Evolutionary conservation across 2,888 invertebrate species (phyloP), one percentile per base, ranked within the genome.

Genomic region (Aricia artaxerxes): DNA sequence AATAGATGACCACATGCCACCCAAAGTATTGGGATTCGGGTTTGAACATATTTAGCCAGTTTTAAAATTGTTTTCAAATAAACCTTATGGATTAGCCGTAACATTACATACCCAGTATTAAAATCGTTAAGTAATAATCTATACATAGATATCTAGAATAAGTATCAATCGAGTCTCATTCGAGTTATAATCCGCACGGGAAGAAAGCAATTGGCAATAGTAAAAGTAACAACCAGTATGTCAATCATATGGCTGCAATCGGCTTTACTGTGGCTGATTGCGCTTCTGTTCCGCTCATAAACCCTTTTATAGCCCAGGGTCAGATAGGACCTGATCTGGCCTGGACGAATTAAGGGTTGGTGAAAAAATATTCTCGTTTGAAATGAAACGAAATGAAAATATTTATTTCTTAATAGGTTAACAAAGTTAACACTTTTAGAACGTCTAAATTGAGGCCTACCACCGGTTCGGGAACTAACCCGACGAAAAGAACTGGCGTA

Each of bases 211-310:
- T 75, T 49, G 75, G 44, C 31, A 49, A 44, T 44, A 44, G 44
- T 49, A 75, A 49, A 49, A 24, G 75, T 44, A 73, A 73, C 73
- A 44, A 44, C 9, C 75, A 49, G 44, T 75, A 49, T 75, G 75
- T 75, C 75, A 75, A 75, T 75, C 75, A 75, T 75, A 49, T 75
- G 7, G 73, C 75, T 49, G 75, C 75, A 75, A 44, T 75, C 11
- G 31, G 35, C 13, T 69, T 69, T 69, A 69, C 69, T 69, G 35
- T 24, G 13, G 35, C 69, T 69, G 69, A 69, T 69, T 69, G 69
- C 69, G 69, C 35, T 69, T 35, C 69, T 69, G 69, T 69, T 69
- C 69, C 69, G 69, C 69, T 69, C 69, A 16, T 69, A 69, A 69
- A 69, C 13, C 5, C 35, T 13, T 69, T 24, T 13, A 13, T 2